Evolutionary conservation across 2,797 vertebrate species (phyloP), one percentile per base, ranked within the genome.

Genomic region (Danio jaintianensis): DNA sequence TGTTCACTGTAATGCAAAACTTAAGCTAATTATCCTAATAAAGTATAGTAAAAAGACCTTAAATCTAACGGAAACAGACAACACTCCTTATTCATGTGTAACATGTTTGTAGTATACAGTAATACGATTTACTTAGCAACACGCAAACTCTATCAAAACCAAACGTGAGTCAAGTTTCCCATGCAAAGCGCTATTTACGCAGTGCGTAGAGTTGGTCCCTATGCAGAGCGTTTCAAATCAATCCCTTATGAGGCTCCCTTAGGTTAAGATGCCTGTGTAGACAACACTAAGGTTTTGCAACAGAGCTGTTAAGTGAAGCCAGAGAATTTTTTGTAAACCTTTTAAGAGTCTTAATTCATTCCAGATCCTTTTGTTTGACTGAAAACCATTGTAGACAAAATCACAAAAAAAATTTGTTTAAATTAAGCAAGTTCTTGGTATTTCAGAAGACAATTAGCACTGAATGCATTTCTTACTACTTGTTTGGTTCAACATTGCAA

Each of bases 261-360:
- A 2, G 1, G n/a, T 56, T 77, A 22, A 15, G 61, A 75, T 75
- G 61, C 59, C 48, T 53, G 55, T 63, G 58, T 64, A 76, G 48
- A 76, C 59, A 22, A 8, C n/a, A n/a, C 48, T 22, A 22, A 29
- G 50, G 38, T 53, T 63, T 75, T 52, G 59, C 12, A 63, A 40
- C n/a, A 36, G 29, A 62, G n/a, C 12, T 42, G 62, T 76, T 55
- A 5, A 36, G 40, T 8, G 10, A 53, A 66, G 74, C 74, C 74
- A 66, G 52, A 12, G 5, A 18, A 45, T 53, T 43, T 53, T 64
- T 43, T 20, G 48, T 52, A 16, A 63, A 75, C n/a, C 45, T 29
- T 74, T 47, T 38, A 42, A 53, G 0, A 10, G n/a, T 42, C n/a
- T 75, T 63, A 61, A 61, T 61, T 18, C 22, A 12, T n/a, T 75